phyloP scores from a whole-genome alignment of 2,888 invertebrate genomes.

The Perdita meconis region DNA sequence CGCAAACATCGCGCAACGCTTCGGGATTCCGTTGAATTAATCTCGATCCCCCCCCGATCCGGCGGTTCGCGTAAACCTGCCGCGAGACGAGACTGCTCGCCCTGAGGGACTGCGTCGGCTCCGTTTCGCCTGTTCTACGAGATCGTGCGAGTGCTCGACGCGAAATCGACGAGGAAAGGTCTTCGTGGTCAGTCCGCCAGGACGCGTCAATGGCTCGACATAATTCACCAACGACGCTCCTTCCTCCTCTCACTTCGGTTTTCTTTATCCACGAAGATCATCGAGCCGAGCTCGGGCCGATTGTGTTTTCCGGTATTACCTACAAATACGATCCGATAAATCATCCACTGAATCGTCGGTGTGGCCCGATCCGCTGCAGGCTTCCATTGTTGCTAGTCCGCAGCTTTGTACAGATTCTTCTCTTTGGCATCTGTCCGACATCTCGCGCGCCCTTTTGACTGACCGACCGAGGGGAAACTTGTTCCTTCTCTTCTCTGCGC shows the following conservation, averaged over 20 bases:
- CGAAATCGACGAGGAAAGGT: conserved; percentile 7
- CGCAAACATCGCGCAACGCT: background rate
- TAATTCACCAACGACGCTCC: conserved; percentile 48
- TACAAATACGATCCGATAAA: conserved; percentile 75
- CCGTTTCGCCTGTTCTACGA: background rate
- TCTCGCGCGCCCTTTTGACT: conserved; percentile 46
- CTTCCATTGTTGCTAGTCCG: conserved; percentile 60
- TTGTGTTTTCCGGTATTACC: conserved; percentile 62
- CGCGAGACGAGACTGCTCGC: background rate
- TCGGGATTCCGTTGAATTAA: conserved; percentile 7
- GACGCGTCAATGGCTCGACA: conserved; percentile 45
- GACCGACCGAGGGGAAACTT: conserved; percentile 23
- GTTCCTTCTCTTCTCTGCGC: conserved; percentile 24
- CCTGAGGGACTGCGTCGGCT: background rate
- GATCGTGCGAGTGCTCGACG: conserved; percentile 3
- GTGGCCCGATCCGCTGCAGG: conserved; percentile 62
- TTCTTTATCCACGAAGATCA: conserved; percentile 52
- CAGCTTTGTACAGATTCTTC: conserved; percentile 66
- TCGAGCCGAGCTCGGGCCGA: conserved; percentile 42
- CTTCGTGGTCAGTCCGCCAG: conserved; percentile 44
- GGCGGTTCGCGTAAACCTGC: background rate
- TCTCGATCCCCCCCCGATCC: background rate
- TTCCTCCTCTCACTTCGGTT: background rate
- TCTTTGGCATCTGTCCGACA: conserved; percentile 70
- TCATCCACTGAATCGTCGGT: conserved; percentile 66